phyloP scores from a whole-genome alignment of 2,797 vertebrate species.

The Danio tinwini region DNA sequence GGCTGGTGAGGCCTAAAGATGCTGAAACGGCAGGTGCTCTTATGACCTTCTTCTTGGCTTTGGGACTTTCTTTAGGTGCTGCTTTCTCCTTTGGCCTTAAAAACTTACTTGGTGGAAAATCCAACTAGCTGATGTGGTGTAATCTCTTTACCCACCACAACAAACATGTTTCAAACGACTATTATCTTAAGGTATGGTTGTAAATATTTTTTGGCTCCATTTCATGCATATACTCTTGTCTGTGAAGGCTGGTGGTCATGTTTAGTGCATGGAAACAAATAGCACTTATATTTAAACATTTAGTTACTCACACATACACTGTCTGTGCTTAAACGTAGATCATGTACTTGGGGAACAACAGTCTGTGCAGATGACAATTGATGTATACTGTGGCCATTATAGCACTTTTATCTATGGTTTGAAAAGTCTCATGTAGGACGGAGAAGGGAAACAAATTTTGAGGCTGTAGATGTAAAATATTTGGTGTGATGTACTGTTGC shows the following conservation, averaged over 20 bases:
- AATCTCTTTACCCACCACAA: background rate
- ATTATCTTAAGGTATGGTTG: background rate
- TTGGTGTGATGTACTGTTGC: too few relatives aligned
- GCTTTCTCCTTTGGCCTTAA: conserved; percentile 82
- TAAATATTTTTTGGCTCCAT: background rate
- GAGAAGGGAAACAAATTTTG: background rate
- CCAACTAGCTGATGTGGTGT: background rate
- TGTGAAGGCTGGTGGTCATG: too few relatives aligned
- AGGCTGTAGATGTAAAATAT: background rate
- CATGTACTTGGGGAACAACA: too few relatives aligned
- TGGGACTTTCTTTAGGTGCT: conserved; percentile 86
- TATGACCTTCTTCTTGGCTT: conserved; percentile 90
- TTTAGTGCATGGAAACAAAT: too few relatives aligned
- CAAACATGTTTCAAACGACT: background rate
- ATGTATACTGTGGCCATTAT: background rate
- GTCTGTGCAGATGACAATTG: background rate
- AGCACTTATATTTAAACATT: background rate
- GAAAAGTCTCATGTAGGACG: background rate
- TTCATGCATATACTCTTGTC: background rate
- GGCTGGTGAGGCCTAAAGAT: conserved; percentile 83
- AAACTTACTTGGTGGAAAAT: background rate
- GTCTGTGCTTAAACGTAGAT: background rate
- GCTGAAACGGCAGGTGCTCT: conserved; percentile 86
- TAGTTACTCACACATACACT: background rate
- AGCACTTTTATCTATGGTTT: background rate